A percentile compares a stretch with the other conserved stretches of the same genome.
phyloP scores from a whole-genome alignment of 2,113 vertebrate species.

The Murina feae region DNA sequence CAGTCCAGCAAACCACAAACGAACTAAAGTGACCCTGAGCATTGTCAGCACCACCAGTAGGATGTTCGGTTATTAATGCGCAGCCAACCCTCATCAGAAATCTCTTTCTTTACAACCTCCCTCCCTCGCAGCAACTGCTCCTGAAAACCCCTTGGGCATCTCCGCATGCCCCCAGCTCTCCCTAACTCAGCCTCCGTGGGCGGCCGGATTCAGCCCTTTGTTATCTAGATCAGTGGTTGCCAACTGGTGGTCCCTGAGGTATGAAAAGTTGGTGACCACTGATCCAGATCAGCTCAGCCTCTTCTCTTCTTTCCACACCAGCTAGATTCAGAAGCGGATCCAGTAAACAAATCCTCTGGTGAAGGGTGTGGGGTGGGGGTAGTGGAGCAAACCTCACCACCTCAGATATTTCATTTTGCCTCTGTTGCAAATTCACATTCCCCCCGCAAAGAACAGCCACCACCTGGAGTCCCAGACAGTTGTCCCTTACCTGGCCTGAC shows the following conservation, averaged over 20 bases:
- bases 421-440: neutral
- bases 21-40: neutral
- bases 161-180: too few species aligned
- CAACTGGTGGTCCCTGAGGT: too few species aligned
- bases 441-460: neutral
- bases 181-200: neutral
- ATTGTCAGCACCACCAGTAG: neutral
- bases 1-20: neutral
- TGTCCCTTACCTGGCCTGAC: neutral
- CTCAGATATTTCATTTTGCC: neutral
- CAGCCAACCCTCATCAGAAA: neutral
- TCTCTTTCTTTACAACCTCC: neutral
- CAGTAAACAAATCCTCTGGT: too few species aligned
- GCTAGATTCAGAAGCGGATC: neutral
- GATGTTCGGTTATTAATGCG: too few species aligned
- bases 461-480: neutral
- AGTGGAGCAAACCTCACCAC: neutral
- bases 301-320: neutral
- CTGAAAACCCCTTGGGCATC: fast-evolving
- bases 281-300: neutral
- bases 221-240: too few species aligned
- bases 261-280: too few species aligned
- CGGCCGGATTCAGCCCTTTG: neutral
- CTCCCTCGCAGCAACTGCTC: neutral
- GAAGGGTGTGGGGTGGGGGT: fast-evolving